These are phyloP conservation scores for Sula dactylatra DNA, from an alignment of 2,113 vertebrate species.

Conservation along the genomic window DNA sequence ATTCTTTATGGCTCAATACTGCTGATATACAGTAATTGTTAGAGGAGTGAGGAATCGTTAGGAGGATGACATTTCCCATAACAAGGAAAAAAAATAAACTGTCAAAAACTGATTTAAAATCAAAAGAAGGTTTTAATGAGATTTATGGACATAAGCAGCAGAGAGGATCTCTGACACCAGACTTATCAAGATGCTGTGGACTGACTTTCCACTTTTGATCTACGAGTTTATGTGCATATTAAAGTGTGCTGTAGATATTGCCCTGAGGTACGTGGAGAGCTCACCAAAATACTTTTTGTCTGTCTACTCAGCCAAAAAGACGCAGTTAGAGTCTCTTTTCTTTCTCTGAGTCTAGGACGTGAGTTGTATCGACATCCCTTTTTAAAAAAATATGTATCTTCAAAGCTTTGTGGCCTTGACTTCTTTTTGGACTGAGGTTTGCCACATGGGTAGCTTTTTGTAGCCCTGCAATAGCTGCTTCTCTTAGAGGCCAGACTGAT, in stretches of 20 bases:
- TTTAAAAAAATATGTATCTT: not conserved
- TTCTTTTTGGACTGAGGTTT: not conserved
- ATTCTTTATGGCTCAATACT: not conserved
- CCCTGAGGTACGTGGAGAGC: not conserved
- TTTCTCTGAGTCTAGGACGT: not conserved
- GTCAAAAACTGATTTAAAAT: not conserved
- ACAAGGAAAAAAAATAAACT: not conserved
- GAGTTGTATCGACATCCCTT: not conserved
- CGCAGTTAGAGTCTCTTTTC: too few species aligned
- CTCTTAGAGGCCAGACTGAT: not conserved
- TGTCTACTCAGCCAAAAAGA: not conserved
- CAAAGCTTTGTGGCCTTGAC: not conserved
- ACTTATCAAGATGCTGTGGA: not conserved
- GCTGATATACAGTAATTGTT: not conserved
- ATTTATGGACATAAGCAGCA: not conserved
- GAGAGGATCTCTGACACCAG: not conserved
- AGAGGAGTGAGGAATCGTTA: not conserved
- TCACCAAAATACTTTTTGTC: not conserved
- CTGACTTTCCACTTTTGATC: not conserved
- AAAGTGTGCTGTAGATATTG: not conserved
- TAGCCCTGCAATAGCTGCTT: not conserved
- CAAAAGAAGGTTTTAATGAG: not conserved
- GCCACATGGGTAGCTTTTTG: not conserved
- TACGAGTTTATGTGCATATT: not conserved
- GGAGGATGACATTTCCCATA: not conserved